These are phyloP conservation scores for Galeopterus variegatus DNA, from an alignment of 2,113 vertebrate species.

Conservation along the genomic window DNA sequence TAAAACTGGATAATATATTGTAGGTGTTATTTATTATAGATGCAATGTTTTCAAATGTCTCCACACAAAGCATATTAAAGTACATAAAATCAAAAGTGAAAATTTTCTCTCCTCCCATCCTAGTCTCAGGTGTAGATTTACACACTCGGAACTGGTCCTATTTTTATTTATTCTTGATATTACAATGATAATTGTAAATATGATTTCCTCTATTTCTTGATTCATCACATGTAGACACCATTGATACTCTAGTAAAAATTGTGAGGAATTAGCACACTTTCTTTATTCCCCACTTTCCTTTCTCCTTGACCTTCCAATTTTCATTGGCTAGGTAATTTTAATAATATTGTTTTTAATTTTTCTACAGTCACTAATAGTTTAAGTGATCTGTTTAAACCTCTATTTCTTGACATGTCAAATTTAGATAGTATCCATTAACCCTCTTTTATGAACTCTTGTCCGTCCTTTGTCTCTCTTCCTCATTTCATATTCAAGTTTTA, in stretches of 20 bases:
- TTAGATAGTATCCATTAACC: not conserved
- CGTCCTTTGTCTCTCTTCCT: not conserved
- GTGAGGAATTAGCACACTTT: not conserved
- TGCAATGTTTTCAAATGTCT: not conserved
- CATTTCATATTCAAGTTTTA: not conserved
- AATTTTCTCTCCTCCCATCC: not conserved
- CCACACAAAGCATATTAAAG: not conserved
- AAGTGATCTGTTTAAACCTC: not conserved
- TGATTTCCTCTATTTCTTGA: slow-evolving; percentile 3
- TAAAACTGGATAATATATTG: not conserved
- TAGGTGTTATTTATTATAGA: not conserved
- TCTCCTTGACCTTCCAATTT: not conserved
- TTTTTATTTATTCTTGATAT: not conserved
- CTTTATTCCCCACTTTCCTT: not conserved
- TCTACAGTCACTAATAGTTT: not conserved
- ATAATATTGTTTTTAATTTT: not conserved
- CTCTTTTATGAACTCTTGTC: not conserved
- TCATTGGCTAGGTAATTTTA: not conserved
- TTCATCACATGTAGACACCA: not conserved
- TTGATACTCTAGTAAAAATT: not conserved
- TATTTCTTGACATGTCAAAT: not conserved
- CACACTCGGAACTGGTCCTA: not conserved
- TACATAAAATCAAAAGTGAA: slow-evolving; percentile 1
- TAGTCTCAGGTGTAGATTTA: not conserved
- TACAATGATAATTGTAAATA: not conserved